Conservation (phyloP, 2,888 invertebrate species). For the Cryptus armator region DNA sequence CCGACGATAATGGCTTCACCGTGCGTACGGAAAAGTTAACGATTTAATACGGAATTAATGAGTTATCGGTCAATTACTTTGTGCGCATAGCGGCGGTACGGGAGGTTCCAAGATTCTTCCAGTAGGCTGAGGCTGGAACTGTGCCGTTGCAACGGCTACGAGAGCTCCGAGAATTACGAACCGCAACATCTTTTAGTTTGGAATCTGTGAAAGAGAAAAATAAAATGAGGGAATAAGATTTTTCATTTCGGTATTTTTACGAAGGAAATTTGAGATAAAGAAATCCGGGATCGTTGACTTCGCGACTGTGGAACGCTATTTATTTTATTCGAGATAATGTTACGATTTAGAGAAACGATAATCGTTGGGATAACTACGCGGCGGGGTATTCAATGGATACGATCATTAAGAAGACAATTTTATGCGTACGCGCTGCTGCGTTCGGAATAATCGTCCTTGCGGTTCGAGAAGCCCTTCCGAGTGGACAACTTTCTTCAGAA, state of each 20-base stretch:
- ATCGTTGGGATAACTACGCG: not conserved
- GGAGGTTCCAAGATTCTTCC: conserved; percentile 93
- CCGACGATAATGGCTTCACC: not conserved
- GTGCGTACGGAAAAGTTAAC: not conserved
- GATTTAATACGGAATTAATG: not conserved
- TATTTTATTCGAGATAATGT: too few species aligned
- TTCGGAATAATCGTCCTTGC: conserved; percentile 55
- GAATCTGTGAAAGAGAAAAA: not conserved
- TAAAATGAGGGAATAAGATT: not conserved
- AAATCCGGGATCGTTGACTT: not conserved
- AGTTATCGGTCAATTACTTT: conserved; percentile 86
- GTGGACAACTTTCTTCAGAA: conserved; percentile 75
- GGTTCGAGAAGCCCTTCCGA: conserved; percentile 47
- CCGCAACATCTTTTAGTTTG: conserved; percentile 73
- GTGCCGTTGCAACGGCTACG: conserved; percentile 86
- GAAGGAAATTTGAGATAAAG: not conserved
- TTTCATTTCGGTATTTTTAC: conserved; percentile 5
- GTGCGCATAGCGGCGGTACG: conserved; percentile 91
- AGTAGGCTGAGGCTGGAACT: conserved; percentile 88
- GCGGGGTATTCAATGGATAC: not conserved
- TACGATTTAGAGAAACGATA: too few species aligned
- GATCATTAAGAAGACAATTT: conserved; percentile 14
- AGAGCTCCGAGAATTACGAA: conserved; percentile 81
- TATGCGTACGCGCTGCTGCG: not conserved
- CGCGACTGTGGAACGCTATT: too few species aligned